Base-by-base conservation (phyloP, 1,140 invertebrate genomes). In the Lasioglossum albipes region DNA sequence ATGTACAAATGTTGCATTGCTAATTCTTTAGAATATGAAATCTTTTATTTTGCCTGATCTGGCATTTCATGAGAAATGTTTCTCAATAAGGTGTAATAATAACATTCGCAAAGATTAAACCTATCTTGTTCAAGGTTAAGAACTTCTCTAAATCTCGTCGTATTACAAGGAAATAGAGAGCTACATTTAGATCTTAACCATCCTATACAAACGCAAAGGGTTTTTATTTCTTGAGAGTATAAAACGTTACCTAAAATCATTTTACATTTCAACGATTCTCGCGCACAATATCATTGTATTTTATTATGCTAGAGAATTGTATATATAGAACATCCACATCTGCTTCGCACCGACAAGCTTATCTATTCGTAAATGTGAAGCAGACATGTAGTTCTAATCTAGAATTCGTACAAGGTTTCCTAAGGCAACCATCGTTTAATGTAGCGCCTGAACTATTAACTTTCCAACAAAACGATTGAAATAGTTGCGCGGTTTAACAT, bases 211-310 rank as follows among this genome's bases (percentile, higher is more conserved):
- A 57, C 7, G 52, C 7, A 79, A 10, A 31, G 57, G 57, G 20
- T 59, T 66, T 27, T 45, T 45, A 62, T 67, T 42, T 62, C n/a
- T 68, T 31, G 20, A 22, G 22, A 42, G 22, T 68, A 75, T 76
- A 76, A 75, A 80, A 61, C 20, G 1, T 75, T 80, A 18, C 10
- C 27, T 80, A 75, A 62, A 80, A 52, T 68, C 3, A 75, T 52
- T 62, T 76, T 64, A 68, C 20, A 54, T 52, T 20, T 76, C 20
- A 62, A 76, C 45, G 27, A 76, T 49, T 61, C 22, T 73, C 16
- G 10, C 5, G 42, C 49, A 52, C 49, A 22, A 52, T 65, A 9
- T 22, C 18, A 42, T 42, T 18, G 62, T 61, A 9, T 49, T 75
- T 57, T 41, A 36, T 52, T 3, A 54, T 16, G 13, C 13, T 61